These are phyloP conservation scores for Caenorhabditis sp. DNA, from an alignment of 2,888 invertebrate genomes.

Conservation along the genomic window DNA sequence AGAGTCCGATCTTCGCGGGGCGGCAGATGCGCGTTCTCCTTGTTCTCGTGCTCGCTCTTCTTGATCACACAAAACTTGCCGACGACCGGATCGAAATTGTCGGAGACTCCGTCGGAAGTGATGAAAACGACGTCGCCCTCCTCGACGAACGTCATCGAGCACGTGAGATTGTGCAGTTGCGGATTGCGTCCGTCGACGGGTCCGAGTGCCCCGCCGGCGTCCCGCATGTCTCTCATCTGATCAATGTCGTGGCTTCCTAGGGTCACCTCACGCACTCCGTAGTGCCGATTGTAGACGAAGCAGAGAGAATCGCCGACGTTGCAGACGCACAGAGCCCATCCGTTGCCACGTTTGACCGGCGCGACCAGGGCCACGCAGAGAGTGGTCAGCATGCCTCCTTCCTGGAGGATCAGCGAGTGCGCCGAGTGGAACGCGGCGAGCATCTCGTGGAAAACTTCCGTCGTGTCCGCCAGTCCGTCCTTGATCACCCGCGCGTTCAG, in stretches of 20 bases:
- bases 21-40: slow-evolving; percentile 62
- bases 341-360: slow-evolving; percentile 72
- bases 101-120: slow-evolving; percentile 91
- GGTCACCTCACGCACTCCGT: slow-evolving; percentile 86
- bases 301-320: slow-evolving; percentile 92
- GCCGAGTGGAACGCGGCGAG: slow-evolving; percentile 89
- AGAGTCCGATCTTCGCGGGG: slow-evolving; percentile 60
- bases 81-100: slow-evolving; percentile 92
- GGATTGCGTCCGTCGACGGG: slow-evolving; percentile 90
- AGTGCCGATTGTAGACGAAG: slow-evolving; percentile 87
- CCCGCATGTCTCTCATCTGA: slow-evolving; percentile 89
- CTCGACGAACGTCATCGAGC: slow-evolving; percentile 86
- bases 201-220: slow-evolving; percentile 90
- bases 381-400: slow-evolving; percentile 88
- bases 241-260: slow-evolving; percentile 86
- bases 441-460: slow-evolving; percentile 86
- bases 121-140: slow-evolving; percentile 88
- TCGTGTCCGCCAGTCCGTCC: slow-evolving; percentile 64
- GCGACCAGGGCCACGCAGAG: slow-evolving; percentile 87
- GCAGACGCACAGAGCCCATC: slow-evolving; percentile 86
- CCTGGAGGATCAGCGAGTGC: slow-evolving; percentile 87
- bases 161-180: slow-evolving; percentile 89
- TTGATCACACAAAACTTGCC: slow-evolving; percentile 86
- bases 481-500: slow-evolving; percentile 82
- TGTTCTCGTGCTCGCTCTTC: slow-evolving; percentile 65